Base-by-base conservation (phyloP, 1,140 invertebrate genomes). In the Calosoma granatense region DNA sequence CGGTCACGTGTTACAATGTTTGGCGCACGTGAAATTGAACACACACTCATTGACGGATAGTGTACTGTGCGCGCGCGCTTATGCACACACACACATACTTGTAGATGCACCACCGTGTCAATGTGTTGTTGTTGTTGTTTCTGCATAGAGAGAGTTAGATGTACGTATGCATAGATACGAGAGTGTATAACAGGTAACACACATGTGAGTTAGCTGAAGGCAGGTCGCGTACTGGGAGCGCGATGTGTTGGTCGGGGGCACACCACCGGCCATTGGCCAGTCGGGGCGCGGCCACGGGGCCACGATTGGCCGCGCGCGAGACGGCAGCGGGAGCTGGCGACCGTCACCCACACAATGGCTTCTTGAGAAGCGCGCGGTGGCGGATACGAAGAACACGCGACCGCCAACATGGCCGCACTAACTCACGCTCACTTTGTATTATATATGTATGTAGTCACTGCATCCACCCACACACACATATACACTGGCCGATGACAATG, bases 291-390 rank as follows among this genome's bases (percentile, higher is more conserved):
- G 51, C 22, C 6, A 55, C 36, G 14, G 41, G 36, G 20, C 36
- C 30, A 4, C 36, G 39, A 20, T 20, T 43, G 17, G 55, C 55
- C 19, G 55, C 39, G 15, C 39, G 55, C 36, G 30, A 20, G 9
- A n/a, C 22, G 39, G 55, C 55, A 43, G 55, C 54, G 21, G 23
- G 23, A 22, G 26, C 26, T n/a, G 6, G 6, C 41, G 6, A 17
- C 41, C 41, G 41, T 47, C 41, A 47, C 41, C 41, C 41, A 47
- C 41, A 43, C 55, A 20, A 43, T 20, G 55, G 55, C 54, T 23
- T 36, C 22, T 43, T 43, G 26, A 36, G 55, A 43, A 19, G 26
- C 30, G 55, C 15, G 55, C 30, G 9, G 6, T 15, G 3, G 39
- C 51, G 21, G 11, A 23, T 36, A 47, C n/a, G 53, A 22, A 26